Percentiles rank a stretch among this genome's conserved stretches.
phyloP scores from a whole-genome alignment of 1,140 invertebrate species.

The Lepidurus arcticus region DNA sequence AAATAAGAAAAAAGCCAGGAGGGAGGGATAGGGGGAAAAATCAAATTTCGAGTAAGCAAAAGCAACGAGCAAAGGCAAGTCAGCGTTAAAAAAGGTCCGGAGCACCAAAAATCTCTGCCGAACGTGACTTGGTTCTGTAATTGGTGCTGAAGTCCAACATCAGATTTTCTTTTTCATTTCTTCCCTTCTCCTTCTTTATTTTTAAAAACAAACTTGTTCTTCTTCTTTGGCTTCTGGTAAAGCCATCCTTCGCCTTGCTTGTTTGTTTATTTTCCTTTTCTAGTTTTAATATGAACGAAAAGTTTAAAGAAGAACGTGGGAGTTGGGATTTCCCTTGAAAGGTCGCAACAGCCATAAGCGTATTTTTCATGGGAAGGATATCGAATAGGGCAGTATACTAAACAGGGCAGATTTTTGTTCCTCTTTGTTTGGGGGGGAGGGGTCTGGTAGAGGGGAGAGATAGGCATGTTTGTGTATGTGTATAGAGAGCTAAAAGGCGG shows the following conservation, averaged over 20 bases:
- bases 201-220: not conserved
- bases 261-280: too few relatives aligned
- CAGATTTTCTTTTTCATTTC: not conserved
- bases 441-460: not conserved
- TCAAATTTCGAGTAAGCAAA: not conserved
- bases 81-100: not conserved
- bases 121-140: conserved; percentile 14
- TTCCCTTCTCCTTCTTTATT: not conserved
- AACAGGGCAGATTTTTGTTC: not conserved
- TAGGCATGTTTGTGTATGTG: not conserved
- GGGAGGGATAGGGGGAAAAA: not conserved
- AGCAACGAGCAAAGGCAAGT: not conserved
- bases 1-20: too few relatives aligned
- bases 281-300: too few relatives aligned
- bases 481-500: not conserved
- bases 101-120: not conserved
- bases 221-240: not conserved
- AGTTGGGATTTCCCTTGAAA: not conserved
- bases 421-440: not conserved
- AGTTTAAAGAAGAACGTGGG: not conserved
- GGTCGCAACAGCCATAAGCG: conserved; percentile 1
- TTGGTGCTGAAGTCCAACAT: conserved; percentile 18
- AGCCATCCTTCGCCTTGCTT: not conserved
- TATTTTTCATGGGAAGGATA: not conserved
- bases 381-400: not conserved